Base-by-base conservation (phyloP, 2,797 vertebrate genomes). In the Falco cherrug region DNA sequence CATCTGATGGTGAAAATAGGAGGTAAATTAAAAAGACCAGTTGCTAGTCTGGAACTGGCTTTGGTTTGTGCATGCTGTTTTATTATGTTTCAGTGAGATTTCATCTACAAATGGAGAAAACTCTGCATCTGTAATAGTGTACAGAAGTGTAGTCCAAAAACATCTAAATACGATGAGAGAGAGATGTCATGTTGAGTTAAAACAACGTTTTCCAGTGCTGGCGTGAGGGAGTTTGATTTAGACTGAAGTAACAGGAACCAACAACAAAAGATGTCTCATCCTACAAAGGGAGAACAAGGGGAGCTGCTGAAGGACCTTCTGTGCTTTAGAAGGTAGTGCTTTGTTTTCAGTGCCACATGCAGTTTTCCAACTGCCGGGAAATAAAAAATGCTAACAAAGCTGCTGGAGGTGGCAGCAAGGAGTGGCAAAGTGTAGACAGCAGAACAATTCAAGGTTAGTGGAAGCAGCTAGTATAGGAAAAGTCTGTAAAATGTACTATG, bases 121-220 rank as follows among this genome's bases (percentile, higher is more conserved):
- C 4, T 28, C 15, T 69, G 20, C 3, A 15, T 60, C 47, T 87
- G 17, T 24, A 60, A 37, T 33, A n/a, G 5, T 5, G 6, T 67
- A 57, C 10, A 12, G 81, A 64, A 60, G 18, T 48, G 22, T 20
- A 56, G 33, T 20, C n/a, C 53, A 78, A 57, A 1, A 3, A 18
- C 18, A 41, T 35, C 45, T 75, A 43, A 89, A 78, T 73, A n/a
- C n/a, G 14, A 35, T 47, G 69, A 37, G 19, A 82, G 50, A 76
- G 48, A 75, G 45, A 71, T 16, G 16, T 26, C 45, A 33, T 29
- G 20, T 53, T 75, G 81, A 61, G 45, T 60, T 92, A 81, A 92
- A 93, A n/a, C 20, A 71, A 51, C 24, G 17, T 81, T 81, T 96
- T 77, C 29, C 57, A 81, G 24, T 43, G 75, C 87, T 21, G 28